phyloP scores from a whole-genome alignment of 2,113 vertebrate species.

The Marmota flaviventris region DNA sequence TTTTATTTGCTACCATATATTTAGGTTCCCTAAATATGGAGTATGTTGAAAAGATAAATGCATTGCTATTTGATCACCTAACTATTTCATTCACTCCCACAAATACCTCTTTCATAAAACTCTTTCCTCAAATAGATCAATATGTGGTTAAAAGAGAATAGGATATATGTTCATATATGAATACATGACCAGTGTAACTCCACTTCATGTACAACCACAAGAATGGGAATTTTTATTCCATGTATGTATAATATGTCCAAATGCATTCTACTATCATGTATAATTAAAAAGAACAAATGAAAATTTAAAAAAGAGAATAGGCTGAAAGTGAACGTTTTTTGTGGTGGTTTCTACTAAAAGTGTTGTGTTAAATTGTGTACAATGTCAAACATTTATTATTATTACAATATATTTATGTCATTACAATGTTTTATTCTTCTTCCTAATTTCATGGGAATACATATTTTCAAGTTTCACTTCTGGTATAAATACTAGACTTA shows the following conservation, averaged over 20 bases:
- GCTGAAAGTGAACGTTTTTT: slow-evolving; percentile 32
- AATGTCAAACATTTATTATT: slow-evolving; percentile 37
- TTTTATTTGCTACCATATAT: slow-evolving; percentile 39
- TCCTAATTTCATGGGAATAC: background rate
- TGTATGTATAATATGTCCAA: no score
- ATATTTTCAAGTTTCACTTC: slow-evolving; percentile 34
- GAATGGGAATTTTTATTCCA: no score
- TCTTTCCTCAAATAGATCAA: background rate
- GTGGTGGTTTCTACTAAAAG: slow-evolving; percentile 25
- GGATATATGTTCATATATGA: no score
- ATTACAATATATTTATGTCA: slow-evolving; percentile 8
- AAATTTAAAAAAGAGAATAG: slow-evolving; percentile 16
- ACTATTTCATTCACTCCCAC: slow-evolving; percentile 39
- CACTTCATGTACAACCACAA: no score
- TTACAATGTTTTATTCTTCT: background rate
- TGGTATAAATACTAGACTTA: background rate
- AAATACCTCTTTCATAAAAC: slow-evolving; percentile 52
- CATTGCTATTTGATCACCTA: background rate
- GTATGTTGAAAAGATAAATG: slow-evolving; percentile 14
- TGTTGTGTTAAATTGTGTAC: background rate
- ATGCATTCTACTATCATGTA: no score
- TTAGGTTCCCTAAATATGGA: slow-evolving; percentile 17
- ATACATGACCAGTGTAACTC: no score
- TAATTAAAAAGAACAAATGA: no score
- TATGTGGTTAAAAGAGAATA: background rate